Base-by-base conservation (phyloP, 2,113 vertebrate species). In the Bostrychus sinensis region DNA sequence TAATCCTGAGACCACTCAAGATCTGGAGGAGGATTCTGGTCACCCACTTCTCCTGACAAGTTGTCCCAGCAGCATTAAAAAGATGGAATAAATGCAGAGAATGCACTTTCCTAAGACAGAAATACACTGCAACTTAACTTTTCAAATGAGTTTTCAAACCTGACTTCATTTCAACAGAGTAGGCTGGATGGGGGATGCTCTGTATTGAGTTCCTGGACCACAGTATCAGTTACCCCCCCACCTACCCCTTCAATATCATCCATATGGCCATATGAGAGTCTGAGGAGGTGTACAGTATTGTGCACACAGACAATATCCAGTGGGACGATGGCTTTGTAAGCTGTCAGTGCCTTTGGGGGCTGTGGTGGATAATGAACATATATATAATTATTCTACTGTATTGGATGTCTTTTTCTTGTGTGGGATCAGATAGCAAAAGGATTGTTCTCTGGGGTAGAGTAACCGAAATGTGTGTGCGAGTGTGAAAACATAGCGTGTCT, bases 361-460 rank as follows among this genome's bases (percentile, higher is more conserved):
- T 54, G 41, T 39, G n/a, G 56, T 70, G 57, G 62, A 70, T 79
- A 70, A 76, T 70, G 66, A 59, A 23, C 57, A 7, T 20, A 66
- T 48, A 42, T 54, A 60, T 75, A 80, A 76, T 76, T 72, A 76
- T 61, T 76, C 36, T 48, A 8, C 38, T 34, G 7, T 67, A 62
- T 28, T 62, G 62, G 51, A 19, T 63, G 43, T 54, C 23, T 45
- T 38, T 45, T 39, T 56, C 22, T 20, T 56, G 5, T 50, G 8
- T 17, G 51, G 19, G 45, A 61, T 68, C 26, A 46, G 56, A 46
- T 56, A 34, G 55, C 38, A 36, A 54, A 60, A 34, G 25, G 10
- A 54, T 55, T 3, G 10, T 46, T 54, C 32, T 56, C 2, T 1
- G 37, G 28, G 48, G 23, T 13, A 57, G 17, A 48, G 36, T 26